Base-by-base conservation (phyloP, 2,888 invertebrate genomes). In the Meliscaeva auricollis region DNA sequence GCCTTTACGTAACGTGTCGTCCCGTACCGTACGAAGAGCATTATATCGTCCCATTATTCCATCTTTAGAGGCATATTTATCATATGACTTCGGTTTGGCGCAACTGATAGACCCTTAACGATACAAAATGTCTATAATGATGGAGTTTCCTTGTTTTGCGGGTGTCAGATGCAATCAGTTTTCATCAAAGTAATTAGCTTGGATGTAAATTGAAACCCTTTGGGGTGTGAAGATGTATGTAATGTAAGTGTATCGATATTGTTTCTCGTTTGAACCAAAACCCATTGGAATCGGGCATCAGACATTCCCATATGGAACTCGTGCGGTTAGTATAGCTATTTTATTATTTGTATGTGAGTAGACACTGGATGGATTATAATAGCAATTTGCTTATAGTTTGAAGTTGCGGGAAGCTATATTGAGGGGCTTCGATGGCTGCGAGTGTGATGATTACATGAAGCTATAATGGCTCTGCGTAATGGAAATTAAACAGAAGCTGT, bases 81-180 rank as follows among this genome's bases (percentile, higher is more conserved):
- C 7, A 32, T 50, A 35, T 20, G 48, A 66, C 48, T 50, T 22
- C 1, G 9, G 6, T 13, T 50, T 22, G 50, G 13, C 26, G 26
- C 15, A 62, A 1, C 7, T 41, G 22, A 60, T 30, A 44, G 64
- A 46, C 64, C 46, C 30, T 46, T 46, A 46, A 60, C 60, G 60
- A 41, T 46, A 46, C 15, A 20, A 50, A 50, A 7, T 48, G 32
- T 20, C 20, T 46, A 3, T 9, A 50, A 9, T 22, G 66, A 35
- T n/a, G 35, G 46, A 54, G 60, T 82, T 78, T 82, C 73, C 82
- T 77, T 73, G 72, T 78, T 81, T 68, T n/a, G 82, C 64, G 41
- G 77, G 72, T 82, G 82, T 77, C 66, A 68, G 38, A 48, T 62
- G 46, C 58, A 60, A 77, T 66, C 66, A 54, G 52, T 54, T 73